Evolutionary conservation across 1,140 invertebrate genomes (phyloP).

Genomic region (Monomorium pharaonis): DNA sequence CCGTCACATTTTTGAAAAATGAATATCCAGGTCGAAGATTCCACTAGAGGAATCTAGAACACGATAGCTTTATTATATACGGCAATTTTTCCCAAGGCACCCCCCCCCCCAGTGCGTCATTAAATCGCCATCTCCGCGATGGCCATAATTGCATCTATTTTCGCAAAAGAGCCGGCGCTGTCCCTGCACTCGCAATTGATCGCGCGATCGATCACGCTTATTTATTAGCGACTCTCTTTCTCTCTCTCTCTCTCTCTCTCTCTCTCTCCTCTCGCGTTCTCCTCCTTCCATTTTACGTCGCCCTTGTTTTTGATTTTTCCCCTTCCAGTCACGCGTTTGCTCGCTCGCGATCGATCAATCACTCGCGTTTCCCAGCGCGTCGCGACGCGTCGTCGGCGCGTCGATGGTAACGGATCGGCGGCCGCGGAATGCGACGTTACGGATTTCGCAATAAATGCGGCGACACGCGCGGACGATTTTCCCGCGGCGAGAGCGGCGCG

Average conservation of each 20-base stretch:
- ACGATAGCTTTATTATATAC: neutral
- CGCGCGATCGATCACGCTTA: conserved; percentile 18
- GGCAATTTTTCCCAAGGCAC: neutral
- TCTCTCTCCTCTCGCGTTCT: neutral
- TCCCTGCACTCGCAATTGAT: neutral
- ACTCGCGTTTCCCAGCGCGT: conserved; percentile 48
- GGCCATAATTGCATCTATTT: neutral
- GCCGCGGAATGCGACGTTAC: conserved; percentile 57
- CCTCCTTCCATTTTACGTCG: conserved; percentile 13
- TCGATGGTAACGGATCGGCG: conserved; percentile 56
- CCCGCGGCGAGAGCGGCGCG: neutral
- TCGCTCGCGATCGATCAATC: conserved; percentile 52
- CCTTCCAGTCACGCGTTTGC: neutral
- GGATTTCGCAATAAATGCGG: conserved; percentile 57
- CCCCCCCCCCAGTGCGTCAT: neutral
- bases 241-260: neutral
- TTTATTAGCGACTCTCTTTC: conserved; percentile 19
- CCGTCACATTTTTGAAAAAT: neutral
- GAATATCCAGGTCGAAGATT: neutral
- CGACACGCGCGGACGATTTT: conserved; percentile 50
- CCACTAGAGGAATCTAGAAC: neutral
- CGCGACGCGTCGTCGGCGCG: conserved; percentile 52
- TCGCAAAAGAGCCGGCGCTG: neutral
- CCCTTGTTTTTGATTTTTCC: conserved; percentile 19
- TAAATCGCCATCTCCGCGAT: neutral